These are phyloP conservation scores for Dasyornis broadbenti DNA, from an alignment of 2,113 vertebrate species.

Conservation along the genomic window DNA sequence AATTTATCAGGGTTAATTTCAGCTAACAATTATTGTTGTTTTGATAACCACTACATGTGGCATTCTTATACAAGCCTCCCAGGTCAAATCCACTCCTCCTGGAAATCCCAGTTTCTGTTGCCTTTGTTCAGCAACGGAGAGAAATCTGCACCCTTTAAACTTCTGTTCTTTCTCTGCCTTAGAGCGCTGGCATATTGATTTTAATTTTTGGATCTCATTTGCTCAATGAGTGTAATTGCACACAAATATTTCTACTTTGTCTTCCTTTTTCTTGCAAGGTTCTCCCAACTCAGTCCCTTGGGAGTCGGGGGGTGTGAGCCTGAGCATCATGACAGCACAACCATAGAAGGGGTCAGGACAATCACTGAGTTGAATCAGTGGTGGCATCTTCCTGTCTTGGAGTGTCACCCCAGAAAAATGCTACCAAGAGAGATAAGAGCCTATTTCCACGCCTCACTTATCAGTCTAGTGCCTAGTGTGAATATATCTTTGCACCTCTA, in stretches of 20 bases:
- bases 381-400: neutral
- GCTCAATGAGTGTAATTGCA: neutral
- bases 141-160: neutral
- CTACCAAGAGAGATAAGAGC: neutral
- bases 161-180: neutral
- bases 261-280: neutral
- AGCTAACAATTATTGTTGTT: neutral
- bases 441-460: neutral
- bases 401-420: neutral
- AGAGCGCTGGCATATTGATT: neutral
- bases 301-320: neutral
- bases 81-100: neutral
- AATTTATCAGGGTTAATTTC: neutral
- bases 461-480: neutral
- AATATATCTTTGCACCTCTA: neutral
- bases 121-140: neutral
- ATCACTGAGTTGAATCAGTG: neutral
- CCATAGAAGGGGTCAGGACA: neutral
- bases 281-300: neutral
- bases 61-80: neutral
- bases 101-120: neutral
- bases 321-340: neutral
- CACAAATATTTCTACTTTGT: neutral
- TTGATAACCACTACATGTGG: neutral
- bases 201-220: neutral